Evolutionary conservation across 2,113 vertebrate species (phyloP), one percentile per base, ranked within the genome.

Genomic region (Scalopus aquaticus): DNA sequence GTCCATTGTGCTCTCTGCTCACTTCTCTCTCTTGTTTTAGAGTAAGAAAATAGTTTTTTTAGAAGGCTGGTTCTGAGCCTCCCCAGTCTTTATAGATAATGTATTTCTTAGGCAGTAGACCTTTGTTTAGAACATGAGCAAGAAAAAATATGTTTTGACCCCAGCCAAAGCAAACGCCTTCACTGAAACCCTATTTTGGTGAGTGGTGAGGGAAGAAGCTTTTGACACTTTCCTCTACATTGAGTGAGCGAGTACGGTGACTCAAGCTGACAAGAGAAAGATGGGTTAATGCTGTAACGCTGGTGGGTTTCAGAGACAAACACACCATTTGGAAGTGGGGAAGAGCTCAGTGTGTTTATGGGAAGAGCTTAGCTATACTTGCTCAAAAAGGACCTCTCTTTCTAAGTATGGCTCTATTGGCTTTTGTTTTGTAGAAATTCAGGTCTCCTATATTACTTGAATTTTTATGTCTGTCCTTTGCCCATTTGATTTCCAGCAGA

Each of bases 71-170:
- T 92, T 94, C n/a, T 67, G 44, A 92, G 58, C 11, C 79, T 83
- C 35, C 2, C 1, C 4, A 13, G n/a, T 42, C 62, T 64, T 72
- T 91, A 80, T 9, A 49, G 74, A 69, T 39, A 67, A n/a, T 44
- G 1, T 65, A 70, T 87, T 89, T 96, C 70, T 94, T 85, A 94
- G 64, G 62, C 86, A 92, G 60, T 6, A 44, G 22, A 6, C 60
- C 10, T 89, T 87, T 30, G 26, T 42, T 90, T 78, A 26, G 64
- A 78, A 90, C 28, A 90, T n/a, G 62, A 44, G 4, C 32, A 60
- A 62, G 60, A 87, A 91, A 90, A 83, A 77, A 65, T 37, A 60
- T 1, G 1, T 78, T 79, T 88, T 76, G 44, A 65, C 60, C 11
- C 0, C 28, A 76, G 74, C 9, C 4, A 2, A 62, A 46, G 62